Evolutionary conservation across 1,140 invertebrate genomes (phyloP).

Genomic region (Leptinotarsa texana): DNA sequence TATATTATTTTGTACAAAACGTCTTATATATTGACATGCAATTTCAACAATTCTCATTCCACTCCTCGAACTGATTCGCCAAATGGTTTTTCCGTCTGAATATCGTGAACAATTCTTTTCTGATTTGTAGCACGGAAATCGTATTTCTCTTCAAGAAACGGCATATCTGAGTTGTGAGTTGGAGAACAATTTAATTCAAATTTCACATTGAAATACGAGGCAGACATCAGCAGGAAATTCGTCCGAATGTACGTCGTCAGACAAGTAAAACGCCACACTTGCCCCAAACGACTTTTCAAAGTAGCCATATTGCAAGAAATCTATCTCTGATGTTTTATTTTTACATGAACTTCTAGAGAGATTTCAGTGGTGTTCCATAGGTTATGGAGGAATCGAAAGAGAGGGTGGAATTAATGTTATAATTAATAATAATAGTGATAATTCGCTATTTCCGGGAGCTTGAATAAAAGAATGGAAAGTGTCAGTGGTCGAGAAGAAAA

Average conservation of each 20-base stretch:
- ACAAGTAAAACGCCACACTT: conserved; percentile 34
- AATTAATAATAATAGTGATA: background rate
- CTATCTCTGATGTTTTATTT: conserved; percentile 16
- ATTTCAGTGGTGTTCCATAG: background rate
- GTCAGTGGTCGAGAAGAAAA: background rate
- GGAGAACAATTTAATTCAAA: conserved; percentile 32
- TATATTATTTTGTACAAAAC: too few relatives aligned
- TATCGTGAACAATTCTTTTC: conserved; percentile 3
- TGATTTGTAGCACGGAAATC: conserved; percentile 2
- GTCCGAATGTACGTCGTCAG: conserved; percentile 31
- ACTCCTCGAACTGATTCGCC: background rate
- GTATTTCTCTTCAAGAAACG: conserved; percentile 8
- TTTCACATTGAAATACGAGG: conserved; percentile 28
- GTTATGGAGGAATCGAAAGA: background rate
- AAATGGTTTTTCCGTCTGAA: background rate
- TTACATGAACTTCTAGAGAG: background rate
- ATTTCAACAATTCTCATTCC: background rate
- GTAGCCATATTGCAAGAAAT: conserved; percentile 38
- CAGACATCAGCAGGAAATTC: conserved; percentile 32
- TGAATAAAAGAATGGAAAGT: background rate
- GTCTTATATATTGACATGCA: too few relatives aligned
- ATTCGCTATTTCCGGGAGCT: too few relatives aligned
- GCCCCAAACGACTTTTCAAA: conserved; percentile 42
- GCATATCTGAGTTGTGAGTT: conserved; percentile 24
- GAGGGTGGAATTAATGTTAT: background rate